Evolutionary conservation across 2,888 invertebrate genomes (phyloP), one percentile per base, ranked within the genome.

Genomic region (Apodemia hepburni): DNA sequence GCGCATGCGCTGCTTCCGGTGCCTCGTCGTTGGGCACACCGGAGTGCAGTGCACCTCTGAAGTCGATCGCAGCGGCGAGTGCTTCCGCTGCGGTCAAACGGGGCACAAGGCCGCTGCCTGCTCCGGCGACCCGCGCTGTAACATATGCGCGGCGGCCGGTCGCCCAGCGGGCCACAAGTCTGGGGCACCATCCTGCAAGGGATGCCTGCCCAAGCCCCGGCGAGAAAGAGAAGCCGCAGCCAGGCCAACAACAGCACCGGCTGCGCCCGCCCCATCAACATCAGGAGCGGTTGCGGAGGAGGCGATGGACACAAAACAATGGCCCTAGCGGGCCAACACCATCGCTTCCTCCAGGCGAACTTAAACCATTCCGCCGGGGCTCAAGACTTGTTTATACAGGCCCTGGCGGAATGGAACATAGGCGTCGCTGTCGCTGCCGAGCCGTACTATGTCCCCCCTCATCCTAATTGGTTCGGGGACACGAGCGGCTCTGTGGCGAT

Each of bases 11-110:
- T 66, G 71, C 63, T 73, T 54, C 38, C 60, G 66, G 0, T 70
- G 72, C 60, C 60, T 66, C 6, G 64, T 62, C 12, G 12, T 22
- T 0, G 68, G 69, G 0, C 68, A 71, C 17, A 62, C 65, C 0
- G 38, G 68, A 0, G 59, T 42, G 17, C 38, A 57, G n/a, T 70
- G 68, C 59, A 35, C 54, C 0, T 11, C 60, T 0, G 58, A 59
- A 3, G 45, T 22, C 0, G 67, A 65, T n/a, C 64, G 67, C n/a
- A 62, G 64, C 29, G 27, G n/a, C 9, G 27, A 45, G 1, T 67
- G 65, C 58, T 65, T 61, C 58, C 63, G 66, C 11, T 68, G 62
- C 66, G 61, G 7, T 74, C 61, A 45, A 58, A 70, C 77, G 0
- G 64, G 64, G 0, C 64, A 64, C 12, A 59, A 61, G 42, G 58